Base-by-base conservation (phyloP, 1,140 invertebrate species). In the Drosophila bocqueti region DNA sequence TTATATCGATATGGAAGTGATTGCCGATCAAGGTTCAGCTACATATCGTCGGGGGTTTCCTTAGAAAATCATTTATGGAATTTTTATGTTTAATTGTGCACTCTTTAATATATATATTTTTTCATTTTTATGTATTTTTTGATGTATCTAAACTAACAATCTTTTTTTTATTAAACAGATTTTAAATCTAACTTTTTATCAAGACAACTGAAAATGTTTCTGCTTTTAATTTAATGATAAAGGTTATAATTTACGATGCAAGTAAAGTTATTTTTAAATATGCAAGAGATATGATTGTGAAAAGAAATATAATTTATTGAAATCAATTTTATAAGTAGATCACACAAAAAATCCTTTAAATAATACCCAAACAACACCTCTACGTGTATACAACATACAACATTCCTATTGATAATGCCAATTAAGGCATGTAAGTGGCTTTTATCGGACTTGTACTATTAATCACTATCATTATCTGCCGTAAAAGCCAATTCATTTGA, bases 361-460 rank as follows among this genome's bases (percentile, higher is more conserved):
- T 8, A 7, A 47, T 7, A 16, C 1, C 29, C 4, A 18, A 4
- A 5, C 9, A 18, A 54, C 15, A 3, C 1, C 29, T 36, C 1
- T 34, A 36, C 1, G 18, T 18, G 7, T 38, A 9, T 29, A 29
- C 3, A 26, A 24, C 24, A 24, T 15, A 10, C 7, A 9, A 21
- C 8, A 16, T 31, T 26, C 1, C 15, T 34, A 9, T 3, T 24
- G 16, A 31, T 43, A 24, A 18, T 8, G 0, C 15, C 16, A 65
- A 65, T 65, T 65, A 65, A 16, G 7, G 13, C 57, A 9, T 65
- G 63, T 65, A 63, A 34, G 58, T 62, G 21, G 24, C 26, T 36
- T 34, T 61, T 36, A 65, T 45, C 6, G 9, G 4, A 2, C 7
- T 26, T 13, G 9, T 63, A 15, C 21, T 26, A 26, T n/a, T 34